Percentiles rank a stretch among this genome's conserved stretches.
phyloP scores from a whole-genome alignment of 2,888 invertebrate species.

The Punctoribates punctum region DNA sequence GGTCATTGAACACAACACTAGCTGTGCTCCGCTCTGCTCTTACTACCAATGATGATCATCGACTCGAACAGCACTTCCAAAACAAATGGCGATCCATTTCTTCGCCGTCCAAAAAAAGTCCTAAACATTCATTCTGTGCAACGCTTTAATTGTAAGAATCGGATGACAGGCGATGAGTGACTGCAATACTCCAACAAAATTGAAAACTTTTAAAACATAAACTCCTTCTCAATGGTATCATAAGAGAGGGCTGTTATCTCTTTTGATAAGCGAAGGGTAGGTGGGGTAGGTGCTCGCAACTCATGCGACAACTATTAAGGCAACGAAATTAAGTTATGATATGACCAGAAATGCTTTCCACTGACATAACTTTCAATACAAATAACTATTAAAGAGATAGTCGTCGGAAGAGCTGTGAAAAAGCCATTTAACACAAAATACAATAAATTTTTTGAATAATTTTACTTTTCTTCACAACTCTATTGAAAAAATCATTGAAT shows the following conservation, averaged over 20 bases:
- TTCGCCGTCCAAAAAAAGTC: background rate
- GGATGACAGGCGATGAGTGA: conserved; percentile 9
- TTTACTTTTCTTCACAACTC: background rate
- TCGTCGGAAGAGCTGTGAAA: background rate
- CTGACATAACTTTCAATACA: conserved; percentile 1
- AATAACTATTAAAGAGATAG: background rate
- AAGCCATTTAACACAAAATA: background rate
- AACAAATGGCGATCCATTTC: background rate
- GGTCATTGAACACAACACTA: conserved; percentile 25
- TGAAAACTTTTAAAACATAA: too few species aligned
- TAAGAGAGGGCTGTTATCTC: too few species aligned
- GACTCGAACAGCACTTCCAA: background rate
- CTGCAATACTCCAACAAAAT: too few species aligned
- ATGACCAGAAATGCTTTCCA: conserved; percentile 16
- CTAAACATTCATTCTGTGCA: background rate
- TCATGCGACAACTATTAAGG: conserved; percentile 3
- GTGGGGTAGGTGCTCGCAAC: background rate
- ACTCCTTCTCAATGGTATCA: too few species aligned
- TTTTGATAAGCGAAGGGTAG: too few species aligned
- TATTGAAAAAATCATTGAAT: background rate
- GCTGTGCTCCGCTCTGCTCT: too few species aligned
- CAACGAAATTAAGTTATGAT: background rate
- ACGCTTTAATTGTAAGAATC: conserved; percentile 11
- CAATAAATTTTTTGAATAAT: background rate
- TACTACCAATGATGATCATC: conserved; percentile 20